Conservation (phyloP, 2,797 vertebrate genomes). For the Manis pentadactyla region DNA sequence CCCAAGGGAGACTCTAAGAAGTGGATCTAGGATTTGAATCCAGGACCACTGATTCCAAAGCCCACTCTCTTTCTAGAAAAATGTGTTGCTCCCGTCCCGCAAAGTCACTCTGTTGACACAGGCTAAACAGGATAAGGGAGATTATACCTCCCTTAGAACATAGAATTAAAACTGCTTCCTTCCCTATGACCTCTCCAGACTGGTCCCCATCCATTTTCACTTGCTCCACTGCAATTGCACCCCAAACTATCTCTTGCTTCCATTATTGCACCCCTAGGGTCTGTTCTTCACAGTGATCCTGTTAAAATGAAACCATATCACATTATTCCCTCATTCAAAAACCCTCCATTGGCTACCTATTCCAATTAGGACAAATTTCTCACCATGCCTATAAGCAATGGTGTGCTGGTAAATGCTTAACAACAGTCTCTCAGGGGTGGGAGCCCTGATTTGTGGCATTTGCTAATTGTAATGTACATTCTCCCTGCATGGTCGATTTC, state of each 20-base stretch:
- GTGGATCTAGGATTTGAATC: neutral
- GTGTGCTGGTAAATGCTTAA: neutral
- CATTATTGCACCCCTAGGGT: neutral
- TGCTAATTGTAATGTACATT: neutral
- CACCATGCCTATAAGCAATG: neutral
- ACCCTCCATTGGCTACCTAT: neutral
- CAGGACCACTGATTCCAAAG: constrained; percentile 7
- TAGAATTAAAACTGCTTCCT: neutral
- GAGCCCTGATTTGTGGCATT: neutral
- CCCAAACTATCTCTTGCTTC: neutral
- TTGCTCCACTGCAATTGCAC: neutral
- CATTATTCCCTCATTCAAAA: neutral
- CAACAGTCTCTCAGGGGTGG: neutral
- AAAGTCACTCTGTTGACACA: neutral
- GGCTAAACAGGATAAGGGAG: neutral
- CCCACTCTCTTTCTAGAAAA: neutral
- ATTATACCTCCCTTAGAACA: neutral
- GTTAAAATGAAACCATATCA: neutral
- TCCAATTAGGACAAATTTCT: neutral
- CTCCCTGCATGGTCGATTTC: neutral
- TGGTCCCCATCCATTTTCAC: neutral
- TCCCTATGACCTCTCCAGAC: neutral
- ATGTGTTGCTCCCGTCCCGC: neutral
- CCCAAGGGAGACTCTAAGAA: neutral
- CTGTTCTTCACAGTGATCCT: neutral